Evolutionary conservation across 30 jellyfish, hydroid and myxozoan genomes (phyloP), one percentile per base, ranked within the genome.

Genomic region (Hydractinia symbiolongicarpus): DNA sequence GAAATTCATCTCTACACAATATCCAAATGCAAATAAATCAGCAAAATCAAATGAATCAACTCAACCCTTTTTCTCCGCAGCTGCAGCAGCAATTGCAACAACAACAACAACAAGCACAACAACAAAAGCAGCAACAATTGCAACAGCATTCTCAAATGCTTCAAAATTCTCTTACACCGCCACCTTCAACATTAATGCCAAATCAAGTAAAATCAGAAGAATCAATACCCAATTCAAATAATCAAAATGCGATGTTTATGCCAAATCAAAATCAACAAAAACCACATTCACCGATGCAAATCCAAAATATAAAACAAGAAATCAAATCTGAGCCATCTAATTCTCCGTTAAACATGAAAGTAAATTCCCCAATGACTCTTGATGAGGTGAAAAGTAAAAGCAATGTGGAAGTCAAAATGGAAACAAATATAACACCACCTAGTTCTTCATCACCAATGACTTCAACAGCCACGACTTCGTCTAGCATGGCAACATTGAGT

Each of bases 81-180:
- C 69, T 51, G 19, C 19, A 64, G 52, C 74, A 64, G 17, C 55
- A 62, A 6, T 5, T 79, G 82, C 91, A 72, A 40, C 73, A 53
- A 21, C 89, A 80, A 52, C 88, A 74, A 21, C 96, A 86, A 72
- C 86, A 74, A 54, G 79, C 55, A 50, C 88, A 80, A 54, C 97
- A 86, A 68, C 86, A 83, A 54, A 88, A 82, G 56, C 88, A 81
- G 79, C 86, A 55, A 10, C 71, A 20, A 14, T 91, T 80, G 62
- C 71, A 53, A 40, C 95, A 81, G 19, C 96, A 87, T 51, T 77
- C 86, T 17, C 96, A 84, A 49, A 86, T 53, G 79, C 93, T 57
- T 53, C 94, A 71, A 8, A 81, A 68, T 49, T 50, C 50, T 11
- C 57, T 84, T 11, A 69, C 87, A 7, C 87, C 79, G 9, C 87